Conservation (phyloP, 2,113 vertebrate species). For the Epinephelus moara region DNA sequence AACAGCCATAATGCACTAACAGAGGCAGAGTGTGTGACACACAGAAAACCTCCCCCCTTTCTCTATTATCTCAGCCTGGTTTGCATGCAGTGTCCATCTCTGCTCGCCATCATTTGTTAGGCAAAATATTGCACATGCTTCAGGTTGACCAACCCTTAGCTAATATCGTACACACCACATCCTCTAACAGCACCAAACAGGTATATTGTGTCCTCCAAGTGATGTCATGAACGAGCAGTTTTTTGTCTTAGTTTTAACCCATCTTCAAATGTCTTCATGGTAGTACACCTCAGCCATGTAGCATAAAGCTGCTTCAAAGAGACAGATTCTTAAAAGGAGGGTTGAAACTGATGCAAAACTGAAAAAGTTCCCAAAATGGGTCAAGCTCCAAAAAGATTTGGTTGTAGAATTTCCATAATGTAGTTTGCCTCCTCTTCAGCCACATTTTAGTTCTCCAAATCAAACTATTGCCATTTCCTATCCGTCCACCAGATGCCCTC, state of each 20-base stretch:
- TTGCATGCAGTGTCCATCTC: slow-evolving; percentile 68
- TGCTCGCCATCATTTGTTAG: slow-evolving; percentile 73
- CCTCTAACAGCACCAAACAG: not conserved
- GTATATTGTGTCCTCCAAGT: not conserved
- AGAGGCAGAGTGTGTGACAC: slow-evolving; percentile 19
- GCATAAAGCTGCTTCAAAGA: not conserved
- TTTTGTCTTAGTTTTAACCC: not conserved
- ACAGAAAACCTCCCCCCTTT: slow-evolving; percentile 5
- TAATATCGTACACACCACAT: slow-evolving; percentile 32
- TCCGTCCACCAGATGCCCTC: too few relatives aligned
- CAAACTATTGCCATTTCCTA: too few relatives aligned
- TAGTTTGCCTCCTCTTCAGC: too few relatives aligned
- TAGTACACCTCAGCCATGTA: too few relatives aligned
- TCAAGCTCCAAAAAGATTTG: not conserved
- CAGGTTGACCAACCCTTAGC: slow-evolving; percentile 42
- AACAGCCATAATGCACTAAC: slow-evolving; percentile 6
- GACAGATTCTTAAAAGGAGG: not conserved
- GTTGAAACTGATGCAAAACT: not conserved
- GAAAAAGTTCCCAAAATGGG: not conserved
- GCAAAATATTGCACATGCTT: slow-evolving; percentile 68
- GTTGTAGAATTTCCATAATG: not conserved
- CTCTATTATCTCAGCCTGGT: slow-evolving; percentile 53
- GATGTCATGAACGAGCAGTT: not conserved
- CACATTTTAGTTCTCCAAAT: too few relatives aligned
- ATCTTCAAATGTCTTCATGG: not conserved